Evolutionary conservation across 2,797 vertebrate species (phyloP), one percentile per base, ranked within the genome.

Genomic region (Mycteria americana): DNA sequence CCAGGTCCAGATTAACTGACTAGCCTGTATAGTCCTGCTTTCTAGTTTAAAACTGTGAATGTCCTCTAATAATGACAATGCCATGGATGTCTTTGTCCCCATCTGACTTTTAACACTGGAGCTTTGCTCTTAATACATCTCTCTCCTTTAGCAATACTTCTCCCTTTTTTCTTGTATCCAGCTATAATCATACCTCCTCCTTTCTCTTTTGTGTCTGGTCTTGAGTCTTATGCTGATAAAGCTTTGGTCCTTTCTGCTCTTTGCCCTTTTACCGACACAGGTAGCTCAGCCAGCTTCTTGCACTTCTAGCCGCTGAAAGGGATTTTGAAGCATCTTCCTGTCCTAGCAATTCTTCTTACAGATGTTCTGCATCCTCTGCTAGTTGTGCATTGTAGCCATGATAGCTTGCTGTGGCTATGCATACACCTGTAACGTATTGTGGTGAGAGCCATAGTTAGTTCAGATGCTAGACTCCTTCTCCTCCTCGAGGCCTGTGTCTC

Each of bases 401-500:
- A 35, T 9, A 46, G n/a, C n/a, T 81, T 54, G 51, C 3, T 5
- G 35, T 51, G 76, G 33, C 53, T 56, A 0, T 39, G 19, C 8
- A 11, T 21, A 4, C 10, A 7, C 27, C 41, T 21, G 9, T 50
- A 1, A 62, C 14, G 14, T 43, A 6, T 6, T 21, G 28, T 15
- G 46, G 25, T n/a, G 68, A 73, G 79, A 85, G 41, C 43, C 80
- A 64, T 41, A 56, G 5, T 68, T 48, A 48, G 30, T 60, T 53
- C 50, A 35, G 33, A 9, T 41, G 23, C 41, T 53, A 21, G 35
- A 31, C 3, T 2, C 13, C 33, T n/a, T 6, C 10, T 18, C 21
- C 21, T 81, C 31, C n/a, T 69, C 0, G 0, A 70, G 56, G 27
- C 13, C 45, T 28, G 12, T 16, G 5, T 63, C 73, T 59, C 2